These are phyloP conservation scores for Clarias laeviceps DNA, from an alignment of 2,797 vertebrate species.

Conservation along the genomic window DNA sequence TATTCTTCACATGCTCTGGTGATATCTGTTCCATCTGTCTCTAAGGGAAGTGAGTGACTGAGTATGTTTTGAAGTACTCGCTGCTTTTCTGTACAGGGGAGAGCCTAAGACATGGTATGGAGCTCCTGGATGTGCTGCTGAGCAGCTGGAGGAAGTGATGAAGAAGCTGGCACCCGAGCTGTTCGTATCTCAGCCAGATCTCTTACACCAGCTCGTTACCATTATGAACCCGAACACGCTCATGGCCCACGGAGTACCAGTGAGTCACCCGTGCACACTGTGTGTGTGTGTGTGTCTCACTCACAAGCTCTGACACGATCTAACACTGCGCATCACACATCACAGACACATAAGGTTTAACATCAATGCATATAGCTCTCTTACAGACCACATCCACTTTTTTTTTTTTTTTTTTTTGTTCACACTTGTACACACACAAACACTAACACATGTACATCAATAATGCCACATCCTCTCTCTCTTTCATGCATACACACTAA, in stretches of 20 bases:
- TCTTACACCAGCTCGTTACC: conserved; percentile 93
- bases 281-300: neutral
- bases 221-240: conserved; percentile 98
- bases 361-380: neutral
- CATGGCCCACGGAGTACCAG: conserved; percentile 91
- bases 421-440: neutral
- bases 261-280: conserved; percentile 64
- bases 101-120: conserved; percentile 99
- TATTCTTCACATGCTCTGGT: neutral
- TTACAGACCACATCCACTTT: neutral
- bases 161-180: conserved; percentile 95
- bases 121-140: conserved; percentile 92
- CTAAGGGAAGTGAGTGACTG: neutral
- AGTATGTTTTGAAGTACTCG: neutral
- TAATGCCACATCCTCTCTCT: conserved; percentile 12
- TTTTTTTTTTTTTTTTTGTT: neutral
- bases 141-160: conserved; percentile 96
- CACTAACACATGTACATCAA: neutral
- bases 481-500: neutral
- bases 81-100: conserved; percentile 76
- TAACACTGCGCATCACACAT: neutral
- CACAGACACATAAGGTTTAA: neutral
- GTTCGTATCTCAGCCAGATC: conserved; percentile 92
- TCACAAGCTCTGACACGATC: neutral
- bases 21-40: neutral